These are phyloP conservation scores for Vultur gryphus DNA, from an alignment of 2,797 vertebrate species.

Conservation along the genomic window DNA sequence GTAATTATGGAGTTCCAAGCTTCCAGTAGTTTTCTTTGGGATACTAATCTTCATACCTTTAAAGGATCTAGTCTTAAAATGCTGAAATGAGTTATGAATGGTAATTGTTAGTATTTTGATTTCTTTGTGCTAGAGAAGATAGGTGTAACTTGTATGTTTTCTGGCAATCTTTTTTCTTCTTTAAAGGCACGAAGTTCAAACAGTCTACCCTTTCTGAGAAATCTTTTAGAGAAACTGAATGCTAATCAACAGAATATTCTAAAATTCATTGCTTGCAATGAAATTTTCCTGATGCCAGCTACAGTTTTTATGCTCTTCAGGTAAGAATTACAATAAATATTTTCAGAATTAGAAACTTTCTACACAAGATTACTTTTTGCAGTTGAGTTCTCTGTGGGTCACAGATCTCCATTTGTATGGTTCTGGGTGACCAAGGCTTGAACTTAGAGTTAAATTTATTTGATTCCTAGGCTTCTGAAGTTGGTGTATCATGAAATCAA, in stretches of 20 bases:
- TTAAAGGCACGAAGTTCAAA: constrained; percentile 86
- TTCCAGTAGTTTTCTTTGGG: background rate
- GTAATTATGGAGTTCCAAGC: background rate
- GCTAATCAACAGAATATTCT: constrained; percentile 97
- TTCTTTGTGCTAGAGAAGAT: background rate
- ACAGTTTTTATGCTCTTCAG: constrained; percentile 97
- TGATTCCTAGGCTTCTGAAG: background rate
- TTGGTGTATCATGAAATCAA: background rate
- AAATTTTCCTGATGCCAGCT: constrained; percentile 98
- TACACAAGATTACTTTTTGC: background rate
- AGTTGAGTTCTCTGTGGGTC: background rate
- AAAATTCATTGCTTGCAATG: constrained; percentile 97
- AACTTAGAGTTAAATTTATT: background rate
- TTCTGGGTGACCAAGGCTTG: background rate
- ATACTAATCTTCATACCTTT: background rate
- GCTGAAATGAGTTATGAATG: background rate
- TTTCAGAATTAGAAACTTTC: background rate
- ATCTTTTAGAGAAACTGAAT: constrained; percentile 89
- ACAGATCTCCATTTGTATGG: background rate
- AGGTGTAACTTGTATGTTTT: background rate
- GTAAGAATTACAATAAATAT: constrained; percentile 60
- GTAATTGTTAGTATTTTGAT: background rate
- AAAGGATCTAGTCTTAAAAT: background rate
- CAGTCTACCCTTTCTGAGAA: constrained; percentile 89
- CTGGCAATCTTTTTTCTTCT: constrained; percentile 26